Percentiles rank a stretch among this genome's conserved stretches.
These are phyloP conservation scores for Drosophila multiciliata DNA, from an alignment of 2,888 invertebrate genomes.

Conservation along the genomic window DNA sequence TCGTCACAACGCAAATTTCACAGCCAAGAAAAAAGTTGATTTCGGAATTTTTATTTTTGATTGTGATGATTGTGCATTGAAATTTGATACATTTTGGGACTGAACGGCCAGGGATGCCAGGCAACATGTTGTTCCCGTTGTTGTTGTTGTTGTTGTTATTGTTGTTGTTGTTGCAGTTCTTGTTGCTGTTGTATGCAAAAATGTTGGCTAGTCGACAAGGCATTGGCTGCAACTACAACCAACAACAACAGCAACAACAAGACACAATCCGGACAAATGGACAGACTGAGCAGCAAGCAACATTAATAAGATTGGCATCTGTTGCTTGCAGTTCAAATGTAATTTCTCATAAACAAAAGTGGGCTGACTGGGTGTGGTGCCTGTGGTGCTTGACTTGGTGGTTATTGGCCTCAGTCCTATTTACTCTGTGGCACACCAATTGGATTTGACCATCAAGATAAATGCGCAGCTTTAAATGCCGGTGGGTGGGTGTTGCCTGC, in stretches of 20 bases:
- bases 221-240: slow-evolving; percentile 62
- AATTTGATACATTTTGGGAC: slow-evolving; percentile 84
- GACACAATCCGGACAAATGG: slow-evolving; percentile 20
- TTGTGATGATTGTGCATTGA: slow-evolving; percentile 84
- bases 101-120: slow-evolving; percentile 53
- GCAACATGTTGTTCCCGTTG: slow-evolving; percentile 47
- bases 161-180: slow-evolving; percentile 36
- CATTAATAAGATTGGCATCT: slow-evolving; percentile 80
- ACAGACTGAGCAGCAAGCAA: slow-evolving; percentile 52
- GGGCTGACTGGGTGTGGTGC: slow-evolving; percentile 71
- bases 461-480: slow-evolving; percentile 44
- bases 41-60: slow-evolving; percentile 80
- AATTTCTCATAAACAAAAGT: slow-evolving; percentile 79
- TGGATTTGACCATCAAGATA: slow-evolving; percentile 68
- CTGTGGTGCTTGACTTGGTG: slow-evolving; percentile 19
- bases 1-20: slow-evolving; percentile 52
- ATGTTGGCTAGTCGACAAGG: slow-evolving; percentile 78
- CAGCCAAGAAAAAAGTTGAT: slow-evolving; percentile 71
- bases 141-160: slow-evolving; percentile 40
- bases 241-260: slow-evolving; percentile 50
- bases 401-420: slow-evolving; percentile 13
- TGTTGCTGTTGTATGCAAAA: slow-evolving; percentile 69
- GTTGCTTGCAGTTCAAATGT: slow-evolving; percentile 77
- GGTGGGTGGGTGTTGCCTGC: slow-evolving; percentile 46
- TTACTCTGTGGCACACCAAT: slow-evolving; percentile 35